Base-by-base conservation (phyloP, 2,797 vertebrate species). In the Arvicola amphibius region DNA sequence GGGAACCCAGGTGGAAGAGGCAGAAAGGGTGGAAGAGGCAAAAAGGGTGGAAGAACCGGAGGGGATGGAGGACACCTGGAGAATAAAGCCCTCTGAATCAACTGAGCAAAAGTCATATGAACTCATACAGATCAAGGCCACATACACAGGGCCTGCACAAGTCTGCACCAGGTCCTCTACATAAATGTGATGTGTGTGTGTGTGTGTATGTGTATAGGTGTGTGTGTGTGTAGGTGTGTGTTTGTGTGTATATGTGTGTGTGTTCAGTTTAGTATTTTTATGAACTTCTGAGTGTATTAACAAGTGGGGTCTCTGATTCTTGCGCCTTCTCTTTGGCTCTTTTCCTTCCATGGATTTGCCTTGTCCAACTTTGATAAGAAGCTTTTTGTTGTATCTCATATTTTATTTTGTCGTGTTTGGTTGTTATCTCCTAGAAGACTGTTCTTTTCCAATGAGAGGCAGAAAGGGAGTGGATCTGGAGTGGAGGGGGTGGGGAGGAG, bases 181-280 rank as follows among this genome's bases (percentile, higher is more conserved):
- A 21, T 56, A 56, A 56, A 56, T 56, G 6, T 56, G 53, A 2
- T 6, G 53, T 21, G 53, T 56, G 53, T 56, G 53, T 56, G 5
- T 53, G 2, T 56, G 1, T 53, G 17, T 53, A 1, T 56, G 4
- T 53, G 10, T 11, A 48, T 19, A 1, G 17, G 53, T 48, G 46
- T 48, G 7, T 48, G 5, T 48, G 2, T 11, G 10, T 48, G 48
- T 48, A 4, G 14, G 0, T 21, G 51, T 5, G 16, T 11, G 4
- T 56, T 2, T 21, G 6, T 56, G 53, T 56, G 53, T 56, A 17
- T 6, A 6, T 7, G 56, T 56, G 56, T 56, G 56, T 56, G 19
- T 56, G 56, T 56, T 79, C 34, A 25, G 32, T 34, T 79, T 23
- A 53, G 48, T 53, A 23, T 23, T n/a, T 79, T 34, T 53, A 23